Base-by-base conservation (phyloP, 2,113 vertebrate species). In the Alces alces region DNA sequence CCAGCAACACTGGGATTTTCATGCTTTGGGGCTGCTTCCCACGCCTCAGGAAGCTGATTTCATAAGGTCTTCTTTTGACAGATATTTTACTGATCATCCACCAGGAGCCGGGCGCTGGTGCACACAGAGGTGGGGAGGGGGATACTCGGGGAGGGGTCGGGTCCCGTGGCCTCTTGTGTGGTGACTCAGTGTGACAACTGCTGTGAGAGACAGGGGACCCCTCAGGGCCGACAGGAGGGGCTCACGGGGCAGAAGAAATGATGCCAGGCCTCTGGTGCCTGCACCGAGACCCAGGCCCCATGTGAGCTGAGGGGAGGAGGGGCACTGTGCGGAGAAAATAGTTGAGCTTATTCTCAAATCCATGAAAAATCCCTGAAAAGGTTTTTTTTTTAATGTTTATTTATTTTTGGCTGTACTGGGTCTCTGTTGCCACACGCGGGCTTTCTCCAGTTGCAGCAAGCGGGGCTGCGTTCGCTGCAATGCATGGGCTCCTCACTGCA, bases 201-300 rank as follows among this genome's bases (percentile, higher is more conserved):
- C 30, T 8, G 17, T 23, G 70, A 33, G 39, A 64, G 58, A 33
- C 55, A 60, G 33, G 21, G 25, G 55, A 33, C n/a, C 30, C n/a
- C 6, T 7, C 4, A 13, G 15, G 25, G 7, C 6, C 55, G 55
- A 7, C 27, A 17, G 52, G 30, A 83, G 33, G 30, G 60, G 33
- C 54, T 73, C 12, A 4, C 14, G 43, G 17, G 16, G 30, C 0
- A 7, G 86, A 13, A 52, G 93, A 28, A 23, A 19, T 0, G 9
- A 23, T 0, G 0, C 50, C 47, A 11, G 27, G 60, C 60, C 86
- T 66, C 9, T 1, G 47, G 17, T 1, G 0, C 33, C n/a, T 66
- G 11, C 16, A 0, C 12, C 54, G 66, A 61, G 47, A 64, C 25
- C 14, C 43, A 12, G 58, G 8, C 55, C n/a, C 23, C 11, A 27